Base-by-base conservation (phyloP, 2,888 invertebrate species). In the Agonopterix subpropinquella region DNA sequence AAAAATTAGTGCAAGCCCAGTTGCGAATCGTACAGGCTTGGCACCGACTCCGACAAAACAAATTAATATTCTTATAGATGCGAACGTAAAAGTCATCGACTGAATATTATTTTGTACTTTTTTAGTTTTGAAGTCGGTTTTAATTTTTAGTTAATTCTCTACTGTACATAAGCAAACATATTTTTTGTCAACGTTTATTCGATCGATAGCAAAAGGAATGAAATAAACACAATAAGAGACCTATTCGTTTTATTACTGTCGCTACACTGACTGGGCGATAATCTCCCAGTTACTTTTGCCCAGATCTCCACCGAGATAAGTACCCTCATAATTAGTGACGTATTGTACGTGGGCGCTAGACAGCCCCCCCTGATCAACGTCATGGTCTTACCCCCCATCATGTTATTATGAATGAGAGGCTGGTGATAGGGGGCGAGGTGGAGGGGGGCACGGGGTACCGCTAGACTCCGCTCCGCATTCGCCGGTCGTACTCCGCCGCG, bases 371-470 rank as follows among this genome's bases (percentile, higher is more conserved):
- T 42, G 47, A 47, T 41, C 54, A 48, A 62, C 59, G 62, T 70
- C 67, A 64, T 65, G 28, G 28, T 75, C 68, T 75, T 73, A 77
- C 78, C 81, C 83, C 80, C 77, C 76, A 73, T 75, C 71, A 62
- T 62, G 67, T 77, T 80, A 82, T 85, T 80, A 83, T 85, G 86
- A 86, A 85, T 85, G 86, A 74, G 72, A 67, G 66, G 28, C 28
- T 28, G 28, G 28, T 28, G 28, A 28, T 28, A 28, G 28, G 28
- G 64, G 62, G 57, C 58, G 50, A 65, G 54, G 56, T 44, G 57
- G 56, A 45, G 52, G 67, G 55, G 62, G 64, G 59, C 66, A 59
- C 59, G 52, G 60, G 53, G 53, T 50, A 50, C 49, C 59, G 59
- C 53, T 50, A 51, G 57, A 46, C 61, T 59, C 58, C 28, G 60